Base-by-base conservation (phyloP, 2,797 vertebrate genomes). In the Neoniphon sammara region DNA sequence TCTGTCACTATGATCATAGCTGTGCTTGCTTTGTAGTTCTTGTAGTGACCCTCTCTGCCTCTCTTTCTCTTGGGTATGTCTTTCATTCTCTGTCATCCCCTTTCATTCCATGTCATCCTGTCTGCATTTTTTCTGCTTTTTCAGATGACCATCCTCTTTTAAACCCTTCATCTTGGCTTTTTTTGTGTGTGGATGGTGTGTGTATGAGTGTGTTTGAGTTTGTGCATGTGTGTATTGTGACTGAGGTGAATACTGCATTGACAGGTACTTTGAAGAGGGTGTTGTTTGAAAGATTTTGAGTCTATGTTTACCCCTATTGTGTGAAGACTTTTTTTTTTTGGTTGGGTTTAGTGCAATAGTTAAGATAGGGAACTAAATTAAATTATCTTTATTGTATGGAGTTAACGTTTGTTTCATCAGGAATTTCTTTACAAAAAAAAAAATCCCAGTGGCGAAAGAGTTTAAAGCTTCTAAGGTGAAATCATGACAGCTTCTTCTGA, bases 1-100 rank as follows among this genome's bases (percentile, higher is more conserved):
- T 87, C 85, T 77, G 85, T 88, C 90, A 86, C 87, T 83, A 87
- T 78, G 80, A 87, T 88, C 84, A 78, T 67, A 78, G 85, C 87
- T 86, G 83, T 77, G 75, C 89, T 84, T 86, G 90, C 85, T 89
- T 90, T 80, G 85, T 89, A 59, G 63, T 84, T 89, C 68, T 72
- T 52, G 47, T 77, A 79, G 81, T 79, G 80, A 85, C 69, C 66
- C 77, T 72, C 73, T 79, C 73, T 71, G 73, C 88, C 87, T 66
- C 36, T 69, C 57, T 77, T 55, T 79, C 50, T 47, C 67, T 27
- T 64, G 9, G 68, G 44, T 81, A 53, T 70, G 66, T 88, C 42
- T 75, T 61, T 77, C 34, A 65, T 31, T 63, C 27, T 55, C 47
- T 69, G 34, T 81, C 25, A 6, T 76, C 7, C 74, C 15, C 46